Conservation (phyloP, 2,888 invertebrate genomes). For the Ichneumoninae sp. region DNA sequence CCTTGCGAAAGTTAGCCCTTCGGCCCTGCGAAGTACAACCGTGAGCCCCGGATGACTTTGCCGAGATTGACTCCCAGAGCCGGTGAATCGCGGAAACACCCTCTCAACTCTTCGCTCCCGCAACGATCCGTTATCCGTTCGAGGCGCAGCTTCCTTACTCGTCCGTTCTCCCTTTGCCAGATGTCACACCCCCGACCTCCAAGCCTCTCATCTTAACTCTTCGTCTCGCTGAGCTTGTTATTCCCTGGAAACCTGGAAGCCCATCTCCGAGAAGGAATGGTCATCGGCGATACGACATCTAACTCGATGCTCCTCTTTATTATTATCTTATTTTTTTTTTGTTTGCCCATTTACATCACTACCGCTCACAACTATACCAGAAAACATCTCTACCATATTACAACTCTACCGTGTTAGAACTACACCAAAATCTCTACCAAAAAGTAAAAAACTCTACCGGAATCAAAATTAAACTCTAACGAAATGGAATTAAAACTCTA, state of each 20-base stretch:
- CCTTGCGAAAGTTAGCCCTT: constrained; percentile 65
- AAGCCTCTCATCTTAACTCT: constrained; percentile 2
- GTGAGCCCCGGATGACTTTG: constrained; percentile 40
- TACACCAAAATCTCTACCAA: no score
- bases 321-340: neutral
- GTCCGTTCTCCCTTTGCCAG: constrained; percentile 43
- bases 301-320: neutral
- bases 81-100: constrained; percentile 47
- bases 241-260: neutral
- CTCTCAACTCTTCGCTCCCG: constrained; percentile 29
- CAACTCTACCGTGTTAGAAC: no score
- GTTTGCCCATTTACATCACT: no score
- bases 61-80: constrained; percentile 63
- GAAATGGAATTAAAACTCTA: no score
- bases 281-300: neutral
- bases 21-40: constrained; percentile 20
- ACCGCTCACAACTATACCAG: no score
- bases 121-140: constrained; percentile 29
- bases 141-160: constrained; percentile 29
- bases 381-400: no score
- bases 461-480: no score
- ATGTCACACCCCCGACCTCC: constrained; percentile 53
- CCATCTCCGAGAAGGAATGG: neutral
- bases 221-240: neutral
- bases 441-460: no score